phyloP scores from a whole-genome alignment of 1,140 invertebrate genomes.

The Apis cerana region DNA sequence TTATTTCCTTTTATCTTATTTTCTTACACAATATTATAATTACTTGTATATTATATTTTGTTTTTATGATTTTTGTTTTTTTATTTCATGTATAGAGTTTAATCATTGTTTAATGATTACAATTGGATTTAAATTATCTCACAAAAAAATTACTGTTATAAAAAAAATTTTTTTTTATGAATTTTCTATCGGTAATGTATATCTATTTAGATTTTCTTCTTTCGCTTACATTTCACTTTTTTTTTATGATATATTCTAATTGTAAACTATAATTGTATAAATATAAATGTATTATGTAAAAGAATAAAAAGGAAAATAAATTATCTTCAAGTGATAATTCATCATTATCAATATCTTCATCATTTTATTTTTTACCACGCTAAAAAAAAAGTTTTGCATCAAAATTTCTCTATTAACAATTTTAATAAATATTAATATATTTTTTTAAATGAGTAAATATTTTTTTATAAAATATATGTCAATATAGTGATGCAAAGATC shows the following conservation, averaged over 20 bases:
- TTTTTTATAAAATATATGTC: constrained; percentile 2
- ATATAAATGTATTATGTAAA: not conserved
- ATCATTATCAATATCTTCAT: too few relatives aligned
- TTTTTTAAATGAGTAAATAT: not conserved
- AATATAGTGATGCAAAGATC: not conserved
- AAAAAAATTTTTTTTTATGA: not conserved
- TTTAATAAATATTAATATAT: constrained; percentile 11
- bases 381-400: not conserved
- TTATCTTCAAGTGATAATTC: not conserved
- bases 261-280: not conserved
- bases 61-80: not conserved
- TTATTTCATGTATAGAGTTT: not conserved
- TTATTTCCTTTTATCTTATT: not conserved
- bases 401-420: not conserved
- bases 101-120: not conserved
- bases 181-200: not conserved
- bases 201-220: constrained; percentile 2
- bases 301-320: not conserved
- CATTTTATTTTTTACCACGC: not conserved
- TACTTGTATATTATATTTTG: too few relatives aligned
- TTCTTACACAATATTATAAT: not conserved
- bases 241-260: not conserved
- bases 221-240: not conserved
- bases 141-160: not conserved
- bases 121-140: constrained; percentile 12